Conservation (phyloP, 2,113 vertebrate genomes). For the Hipposideros armiger region DNA sequence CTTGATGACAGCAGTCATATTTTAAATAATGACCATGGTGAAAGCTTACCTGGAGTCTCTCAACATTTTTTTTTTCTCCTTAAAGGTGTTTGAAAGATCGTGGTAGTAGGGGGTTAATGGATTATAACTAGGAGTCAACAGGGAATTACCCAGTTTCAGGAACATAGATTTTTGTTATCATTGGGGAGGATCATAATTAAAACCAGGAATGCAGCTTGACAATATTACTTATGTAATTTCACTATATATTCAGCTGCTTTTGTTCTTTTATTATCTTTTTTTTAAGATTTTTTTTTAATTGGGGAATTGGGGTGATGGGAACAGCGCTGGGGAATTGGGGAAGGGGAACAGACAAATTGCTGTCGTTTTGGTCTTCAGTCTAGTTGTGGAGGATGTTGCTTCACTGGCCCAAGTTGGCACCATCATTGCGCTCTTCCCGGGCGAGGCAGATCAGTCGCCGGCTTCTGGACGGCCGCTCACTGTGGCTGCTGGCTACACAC, state of each 20-base stretch:
- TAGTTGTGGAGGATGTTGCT: too few relatives aligned
- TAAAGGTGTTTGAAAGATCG: not conserved
- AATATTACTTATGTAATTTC: not conserved
- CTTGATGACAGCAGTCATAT: constrained; percentile 72
- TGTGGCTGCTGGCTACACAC: too few relatives aligned
- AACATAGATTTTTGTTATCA: not conserved
- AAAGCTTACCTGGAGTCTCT: constrained; percentile 65
- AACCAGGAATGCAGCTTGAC: not conserved
- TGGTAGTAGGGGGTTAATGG: not conserved
- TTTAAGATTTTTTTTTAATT: too few relatives aligned
- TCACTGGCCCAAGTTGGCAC: too few relatives aligned
- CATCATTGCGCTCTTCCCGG: too few relatives aligned
- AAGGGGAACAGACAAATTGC: too few relatives aligned
- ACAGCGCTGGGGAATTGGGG: too few relatives aligned
- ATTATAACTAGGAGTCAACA: not conserved
- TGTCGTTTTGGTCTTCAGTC: too few relatives aligned
- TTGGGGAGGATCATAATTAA: not conserved
- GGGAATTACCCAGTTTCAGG: not conserved
- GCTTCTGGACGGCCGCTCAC: too few relatives aligned
- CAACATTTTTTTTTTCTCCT: not conserved
- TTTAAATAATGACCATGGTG: constrained; percentile 46
- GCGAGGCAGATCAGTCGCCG: too few relatives aligned
- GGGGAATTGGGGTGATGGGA: too few relatives aligned
- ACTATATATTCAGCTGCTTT: not conserved
- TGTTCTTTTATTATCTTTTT: not conserved